Evolutionary conservation across 2,888 invertebrate species (phyloP).

Genomic region (Philhelius pedissequus): DNA sequence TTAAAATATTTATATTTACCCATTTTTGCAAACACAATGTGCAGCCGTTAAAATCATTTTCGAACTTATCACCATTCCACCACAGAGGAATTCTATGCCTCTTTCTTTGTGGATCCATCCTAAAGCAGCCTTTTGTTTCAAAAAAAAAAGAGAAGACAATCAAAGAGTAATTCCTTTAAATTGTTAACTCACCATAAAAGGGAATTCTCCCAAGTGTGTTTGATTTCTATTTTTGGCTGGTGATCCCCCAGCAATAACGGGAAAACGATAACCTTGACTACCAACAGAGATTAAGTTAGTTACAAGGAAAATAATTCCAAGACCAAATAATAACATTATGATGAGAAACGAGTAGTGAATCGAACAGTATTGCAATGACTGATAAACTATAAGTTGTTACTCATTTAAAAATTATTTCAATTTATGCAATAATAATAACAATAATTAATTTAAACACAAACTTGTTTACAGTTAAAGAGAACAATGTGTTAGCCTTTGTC

Average conservation of each 20-base stretch:
- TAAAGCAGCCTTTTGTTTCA: conserved; percentile 3
- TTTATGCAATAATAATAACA: too few relatives aligned
- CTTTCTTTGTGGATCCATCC: not conserved
- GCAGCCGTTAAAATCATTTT: conserved; percentile 18
- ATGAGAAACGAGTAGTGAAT: not conserved
- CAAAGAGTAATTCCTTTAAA: not conserved
- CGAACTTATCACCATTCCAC: conserved; percentile 17
- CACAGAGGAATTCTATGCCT: not conserved
- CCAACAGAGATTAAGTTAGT: not conserved
- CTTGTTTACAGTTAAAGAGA: not conserved
- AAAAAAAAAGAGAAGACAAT: not conserved
- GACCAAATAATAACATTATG: not conserved
- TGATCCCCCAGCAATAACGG: not conserved
- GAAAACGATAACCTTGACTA: not conserved
- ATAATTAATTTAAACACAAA: not conserved
- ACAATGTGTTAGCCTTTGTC: too few relatives aligned
- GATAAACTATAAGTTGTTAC: not conserved
- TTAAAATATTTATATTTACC: not conserved
- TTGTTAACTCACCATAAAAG: not conserved
- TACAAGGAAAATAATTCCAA: not conserved
- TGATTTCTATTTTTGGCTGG: not conserved
- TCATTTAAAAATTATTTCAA: not conserved
- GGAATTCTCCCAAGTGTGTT: not conserved
- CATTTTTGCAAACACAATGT: conserved; percentile 13
- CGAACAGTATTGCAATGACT: not conserved